Conservation (phyloP, 2,888 invertebrate species). For the Drosophila emarginata region DNA sequence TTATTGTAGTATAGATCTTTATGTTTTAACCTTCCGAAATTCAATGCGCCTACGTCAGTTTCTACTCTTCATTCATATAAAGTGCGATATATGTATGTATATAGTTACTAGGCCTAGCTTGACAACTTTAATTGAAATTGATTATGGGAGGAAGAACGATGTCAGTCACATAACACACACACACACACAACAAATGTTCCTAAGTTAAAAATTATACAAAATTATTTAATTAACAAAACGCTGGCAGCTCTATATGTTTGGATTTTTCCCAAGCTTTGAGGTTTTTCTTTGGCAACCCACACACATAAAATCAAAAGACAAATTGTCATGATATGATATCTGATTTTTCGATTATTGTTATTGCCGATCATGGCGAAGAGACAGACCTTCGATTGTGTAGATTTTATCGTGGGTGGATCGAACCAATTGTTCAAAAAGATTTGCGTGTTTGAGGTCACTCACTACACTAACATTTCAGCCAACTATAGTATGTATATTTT, state of each 20-base stretch:
- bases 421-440: conserved; percentile 35
- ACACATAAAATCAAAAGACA: conserved; percentile 31
- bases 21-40: conserved; percentile 43
- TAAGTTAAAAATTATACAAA: conserved; percentile 31
- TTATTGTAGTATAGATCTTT: background rate
- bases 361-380: conserved; percentile 29
- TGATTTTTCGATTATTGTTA: conserved; percentile 7
- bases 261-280: conserved; percentile 21
- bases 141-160: conserved; percentile 47
- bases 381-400: conserved; percentile 39
- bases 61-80: conserved; percentile 21
- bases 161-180: conserved; percentile 28
- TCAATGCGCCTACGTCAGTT: conserved; percentile 58
- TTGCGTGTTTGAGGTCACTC: conserved; percentile 38
- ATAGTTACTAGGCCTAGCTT: conserved; percentile 43
- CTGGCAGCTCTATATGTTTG: background rate
- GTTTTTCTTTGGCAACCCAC: conserved; percentile 29
- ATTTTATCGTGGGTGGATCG: conserved; percentile 29
- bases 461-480: conserved; percentile 6
- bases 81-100: background rate
- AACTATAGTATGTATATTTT: conserved; percentile 10
- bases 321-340: conserved; percentile 8
- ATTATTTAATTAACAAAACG: conserved; percentile 34
- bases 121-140: conserved; percentile 76
- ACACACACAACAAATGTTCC: conserved; percentile 4